Conservation (phyloP, 2,113 vertebrate genomes). For the Brachypteracias leptosomus region DNA sequence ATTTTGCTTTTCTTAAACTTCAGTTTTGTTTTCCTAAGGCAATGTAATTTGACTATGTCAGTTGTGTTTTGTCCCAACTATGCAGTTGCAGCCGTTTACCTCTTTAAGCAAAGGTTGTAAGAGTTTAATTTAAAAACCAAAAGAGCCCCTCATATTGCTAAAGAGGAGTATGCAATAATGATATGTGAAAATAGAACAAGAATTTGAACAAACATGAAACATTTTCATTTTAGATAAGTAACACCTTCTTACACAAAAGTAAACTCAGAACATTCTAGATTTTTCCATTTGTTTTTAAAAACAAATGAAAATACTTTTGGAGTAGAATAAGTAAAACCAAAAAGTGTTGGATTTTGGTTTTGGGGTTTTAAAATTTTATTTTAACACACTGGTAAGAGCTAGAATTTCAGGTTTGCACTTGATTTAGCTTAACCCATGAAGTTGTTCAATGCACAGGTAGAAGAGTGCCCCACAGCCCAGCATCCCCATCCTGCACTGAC, state of each 20-base stretch:
- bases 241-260: neutral
- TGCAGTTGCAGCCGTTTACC: neutral
- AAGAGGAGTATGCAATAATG: accelerated
- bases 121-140: neutral
- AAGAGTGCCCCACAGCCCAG: neutral
- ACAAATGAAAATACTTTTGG: neutral
- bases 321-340: neutral
- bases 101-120: neutral
- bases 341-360: neutral
- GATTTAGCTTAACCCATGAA: neutral
- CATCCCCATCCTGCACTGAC: neutral
- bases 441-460: neutral
- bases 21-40: neutral
- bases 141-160: neutral
- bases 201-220: neutral
- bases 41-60: neutral
- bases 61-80: neutral
- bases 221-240: neutral
- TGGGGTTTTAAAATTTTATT: neutral
- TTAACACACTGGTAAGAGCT: neutral
- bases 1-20: neutral
- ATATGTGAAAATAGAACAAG: neutral
- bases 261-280: neutral
- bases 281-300: neutral
- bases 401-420: neutral